phyloP scores from a whole-genome alignment of 2,888 invertebrate genomes.

The Piscicola geometra region DNA sequence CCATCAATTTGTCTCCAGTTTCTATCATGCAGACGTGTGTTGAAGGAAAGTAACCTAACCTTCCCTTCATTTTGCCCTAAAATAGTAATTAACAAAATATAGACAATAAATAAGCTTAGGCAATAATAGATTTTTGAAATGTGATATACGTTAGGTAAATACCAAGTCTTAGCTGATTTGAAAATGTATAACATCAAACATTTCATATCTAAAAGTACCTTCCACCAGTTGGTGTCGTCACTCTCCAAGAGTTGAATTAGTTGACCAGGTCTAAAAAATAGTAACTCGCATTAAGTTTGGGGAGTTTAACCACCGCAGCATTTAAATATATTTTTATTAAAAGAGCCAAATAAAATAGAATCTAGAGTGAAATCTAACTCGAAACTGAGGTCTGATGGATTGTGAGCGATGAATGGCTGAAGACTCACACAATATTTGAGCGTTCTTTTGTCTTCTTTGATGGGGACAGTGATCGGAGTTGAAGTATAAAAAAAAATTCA shows the following conservation, averaged over 20 bases:
- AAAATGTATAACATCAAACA: no score
- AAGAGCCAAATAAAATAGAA: no score
- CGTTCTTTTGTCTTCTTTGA: neutral
- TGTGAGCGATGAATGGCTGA: neutral
- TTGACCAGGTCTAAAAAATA: constrained; percentile 20
- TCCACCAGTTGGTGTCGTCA: constrained; percentile 28
- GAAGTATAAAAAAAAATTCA: no score
- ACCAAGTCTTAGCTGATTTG: no score
- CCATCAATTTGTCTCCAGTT: constrained; percentile 31
- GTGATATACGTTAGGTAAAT: no score
- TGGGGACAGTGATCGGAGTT: no score
- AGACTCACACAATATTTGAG: constrained; percentile 8
- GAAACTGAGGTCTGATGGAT: constrained; percentile 19
- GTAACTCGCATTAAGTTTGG: no score
- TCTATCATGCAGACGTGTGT: constrained; percentile 6
- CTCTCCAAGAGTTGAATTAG: constrained; percentile 22
- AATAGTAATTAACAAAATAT: neutral
- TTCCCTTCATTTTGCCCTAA: constrained; percentile 14
- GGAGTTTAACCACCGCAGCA: no score
- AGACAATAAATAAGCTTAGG: no score
- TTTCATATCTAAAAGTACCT: constrained; percentile 16
- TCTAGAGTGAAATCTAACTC: neutral
- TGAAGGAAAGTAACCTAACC: constrained; percentile 23
- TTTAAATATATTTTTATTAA: no score
- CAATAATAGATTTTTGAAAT: no score